Evolutionary conservation across 2,797 vertebrate species (phyloP).

Genomic region (Alca torda): DNA sequence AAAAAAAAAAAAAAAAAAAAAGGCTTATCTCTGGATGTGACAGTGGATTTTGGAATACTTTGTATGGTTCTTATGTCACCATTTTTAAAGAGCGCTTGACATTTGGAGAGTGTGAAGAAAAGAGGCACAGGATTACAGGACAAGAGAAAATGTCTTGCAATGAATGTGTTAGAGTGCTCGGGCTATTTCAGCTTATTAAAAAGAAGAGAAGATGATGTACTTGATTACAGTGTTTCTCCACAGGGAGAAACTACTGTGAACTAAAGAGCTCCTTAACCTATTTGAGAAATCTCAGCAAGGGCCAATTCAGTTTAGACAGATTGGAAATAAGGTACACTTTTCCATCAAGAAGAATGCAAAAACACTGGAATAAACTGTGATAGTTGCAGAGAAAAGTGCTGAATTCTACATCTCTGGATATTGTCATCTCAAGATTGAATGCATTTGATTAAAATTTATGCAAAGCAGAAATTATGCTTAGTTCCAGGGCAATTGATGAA

Average conservation of each 20-base stretch:
- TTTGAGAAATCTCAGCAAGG: background rate
- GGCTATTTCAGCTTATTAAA: conserved; percentile 34
- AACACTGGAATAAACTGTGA: background rate
- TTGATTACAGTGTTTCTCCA: conserved; percentile 3
- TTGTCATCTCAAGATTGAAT: background rate
- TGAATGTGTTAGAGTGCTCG: background rate
- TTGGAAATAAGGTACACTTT: conserved; percentile 8
- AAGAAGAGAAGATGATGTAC: background rate
- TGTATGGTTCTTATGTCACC: background rate
- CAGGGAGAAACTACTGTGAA: conserved; percentile 11
- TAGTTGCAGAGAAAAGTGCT: background rate
- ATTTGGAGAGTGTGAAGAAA: background rate
- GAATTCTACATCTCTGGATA: background rate
- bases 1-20: background rate
- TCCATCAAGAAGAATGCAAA: background rate
- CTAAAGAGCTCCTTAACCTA: conserved; percentile 18
- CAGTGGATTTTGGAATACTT: background rate
- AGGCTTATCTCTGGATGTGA: background rate
- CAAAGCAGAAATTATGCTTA: background rate
- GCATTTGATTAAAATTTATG: background rate
- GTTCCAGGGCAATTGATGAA: background rate
- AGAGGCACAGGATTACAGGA: background rate
- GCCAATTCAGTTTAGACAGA: background rate
- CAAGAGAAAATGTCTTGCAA: background rate
- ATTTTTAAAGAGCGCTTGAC: background rate